phyloP scores from a whole-genome alignment of 2,113 vertebrate genomes.

The Dipodomys merriami region DNA sequence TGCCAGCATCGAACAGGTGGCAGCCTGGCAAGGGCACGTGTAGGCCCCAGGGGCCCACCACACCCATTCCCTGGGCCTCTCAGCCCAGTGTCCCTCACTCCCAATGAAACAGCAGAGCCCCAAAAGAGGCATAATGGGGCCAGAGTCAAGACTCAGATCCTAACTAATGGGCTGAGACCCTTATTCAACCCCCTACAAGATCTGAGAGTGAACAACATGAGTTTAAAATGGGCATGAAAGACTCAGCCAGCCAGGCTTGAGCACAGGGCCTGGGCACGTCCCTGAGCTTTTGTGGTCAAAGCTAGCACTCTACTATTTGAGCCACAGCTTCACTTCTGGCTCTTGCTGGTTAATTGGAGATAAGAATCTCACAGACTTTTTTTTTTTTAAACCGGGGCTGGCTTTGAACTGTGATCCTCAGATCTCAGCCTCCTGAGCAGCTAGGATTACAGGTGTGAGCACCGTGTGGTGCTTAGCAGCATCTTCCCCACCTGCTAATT shows the following conservation, averaged over 20 bases:
- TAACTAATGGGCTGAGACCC: not conserved
- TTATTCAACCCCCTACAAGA: not conserved
- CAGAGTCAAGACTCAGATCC: not conserved
- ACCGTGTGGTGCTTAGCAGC: too few relatives aligned
- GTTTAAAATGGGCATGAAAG: not conserved
- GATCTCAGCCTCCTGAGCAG: too few relatives aligned
- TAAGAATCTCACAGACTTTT: too few relatives aligned
- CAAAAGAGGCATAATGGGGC: not conserved
- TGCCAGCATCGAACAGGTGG: constrained; percentile 86
- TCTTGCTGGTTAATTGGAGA: too few relatives aligned
- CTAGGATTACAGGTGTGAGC: too few relatives aligned
- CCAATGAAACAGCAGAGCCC: not conserved
- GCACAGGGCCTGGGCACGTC: not conserved
- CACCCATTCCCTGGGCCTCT: not conserved
- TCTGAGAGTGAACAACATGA: fast-evolving
- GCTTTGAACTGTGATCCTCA: too few relatives aligned
- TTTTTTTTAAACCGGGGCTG: too few relatives aligned
- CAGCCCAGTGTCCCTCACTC: fast-evolving
- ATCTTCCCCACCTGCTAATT: not conserved
- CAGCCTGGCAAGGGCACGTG: fast-evolving
- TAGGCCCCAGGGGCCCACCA: not conserved
- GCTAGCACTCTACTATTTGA: too few relatives aligned
- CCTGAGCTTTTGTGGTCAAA: too few relatives aligned
- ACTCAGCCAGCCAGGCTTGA: too few relatives aligned
- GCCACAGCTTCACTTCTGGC: too few relatives aligned